Base-by-base conservation (phyloP, 2,113 vertebrate genomes). In the Perca flavescens region DNA sequence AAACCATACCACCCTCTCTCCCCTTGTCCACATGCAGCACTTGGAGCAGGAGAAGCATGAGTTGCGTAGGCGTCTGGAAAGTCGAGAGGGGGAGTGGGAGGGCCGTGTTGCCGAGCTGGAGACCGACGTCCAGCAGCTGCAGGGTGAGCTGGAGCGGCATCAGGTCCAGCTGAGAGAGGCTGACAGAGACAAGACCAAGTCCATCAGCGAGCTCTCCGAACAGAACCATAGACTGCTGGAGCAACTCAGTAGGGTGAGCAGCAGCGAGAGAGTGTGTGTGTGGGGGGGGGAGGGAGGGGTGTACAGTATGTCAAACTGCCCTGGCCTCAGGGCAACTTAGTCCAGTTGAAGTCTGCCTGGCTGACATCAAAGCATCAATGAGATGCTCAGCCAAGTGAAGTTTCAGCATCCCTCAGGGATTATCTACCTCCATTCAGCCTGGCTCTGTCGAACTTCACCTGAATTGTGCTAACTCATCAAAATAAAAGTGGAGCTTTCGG, bases 11-110 rank as follows among this genome's bases (percentile, higher is more conserved):
- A 3, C 14, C 36, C 21, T 63, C 57, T 84, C 31, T 79, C 52
- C 17, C 62, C 25, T 57, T 49, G 11, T 88, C 34, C 25, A 49
- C 62, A 54, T 14, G 19, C 89, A 99, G 98, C 96, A 97, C 91
- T 94, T 99, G 92, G 98, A 99, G 88, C 98, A 99, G 93, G 98
- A 99, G 91, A 99, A 99, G 69, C 97, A 99, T 0, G 98, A 99
- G 85, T 67, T 99, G 80, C 94, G 97, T 74, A 93, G 97, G 76
- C 95, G 97, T 7, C 95, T 99, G 87, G 98, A 99, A 89, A 98
- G 96, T 80, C 96, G 96, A 54, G 98, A 99, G 90, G 97, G 98
- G 0, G 98, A 99, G 82, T 99, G 98, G 98, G 98, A 99, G 95
- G 96, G 97, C 31, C 96, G 98, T 0, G 97, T 99, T 69, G 97